Evolutionary conservation across 2,888 invertebrate species (phyloP), one percentile per base, ranked within the genome.

Genomic region (Philonicus albiceps): DNA sequence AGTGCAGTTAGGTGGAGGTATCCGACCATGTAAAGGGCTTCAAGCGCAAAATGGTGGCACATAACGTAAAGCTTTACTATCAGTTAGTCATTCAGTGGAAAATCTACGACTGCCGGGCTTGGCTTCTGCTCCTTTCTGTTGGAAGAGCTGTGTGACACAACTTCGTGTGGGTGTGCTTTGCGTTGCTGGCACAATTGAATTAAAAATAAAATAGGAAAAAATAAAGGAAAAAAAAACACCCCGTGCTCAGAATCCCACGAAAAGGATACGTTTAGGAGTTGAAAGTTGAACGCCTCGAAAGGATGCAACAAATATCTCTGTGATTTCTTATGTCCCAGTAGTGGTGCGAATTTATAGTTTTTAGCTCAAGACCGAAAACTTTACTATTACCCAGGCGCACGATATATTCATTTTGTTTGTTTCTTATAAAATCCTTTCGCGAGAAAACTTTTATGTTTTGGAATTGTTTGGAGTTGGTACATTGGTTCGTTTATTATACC

Each of bases 211-310:
- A 34, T 74, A 37, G 30, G 19, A 27, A 53, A 53, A 53, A 53
- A 16, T 43, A 43, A 16, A 43, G 8, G 43, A 43, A 6, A 43
- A 43, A 43, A 16, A 43, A 43, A 16, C 30, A 4, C 34, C 7
- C 34, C n/a, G 55, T 40, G 55, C 49, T n/a, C n/a, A 7, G 40
- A 83, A 64, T 83, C 86, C 53, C 30, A 55, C 49, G 64, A 78
- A 86, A 86, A 78, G 86, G 86, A 86, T 72, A 86, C 72, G 31
- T 53, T 64, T 86, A 16, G 40, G 27, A 88, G 88, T 88, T 88
- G 89, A 89, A 89, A 89, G 89, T 88, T 88, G 89, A 89, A 89
- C 86, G 89, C 88, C 89, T 89, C 88, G 86, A 85, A 89, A 88
- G 89, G 88, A 89, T 89, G 89, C 89, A 89, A 88, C 89, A 89